Evolutionary conservation across 2,113 vertebrate genomes (phyloP).

Genomic region (Gulo gulo): DNA sequence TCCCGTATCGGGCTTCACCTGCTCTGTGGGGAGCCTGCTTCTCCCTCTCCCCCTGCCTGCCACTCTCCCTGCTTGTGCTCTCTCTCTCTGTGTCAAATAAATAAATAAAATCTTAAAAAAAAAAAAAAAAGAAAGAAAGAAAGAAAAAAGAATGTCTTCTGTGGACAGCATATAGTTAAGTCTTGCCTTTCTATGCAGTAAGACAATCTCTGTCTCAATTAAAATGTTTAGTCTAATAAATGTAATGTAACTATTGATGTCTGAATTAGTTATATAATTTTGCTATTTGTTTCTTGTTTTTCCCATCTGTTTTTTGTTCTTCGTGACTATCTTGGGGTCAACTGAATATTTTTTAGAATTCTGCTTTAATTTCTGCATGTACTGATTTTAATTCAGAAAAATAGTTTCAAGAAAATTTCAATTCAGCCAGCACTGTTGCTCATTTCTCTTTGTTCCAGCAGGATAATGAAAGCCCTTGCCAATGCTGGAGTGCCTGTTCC

Average conservation of each 20-base stretch:
- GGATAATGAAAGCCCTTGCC: slow-evolving; percentile 86
- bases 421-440: not conserved
- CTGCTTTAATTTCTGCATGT: not conserved
- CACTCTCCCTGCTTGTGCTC: too few species aligned
- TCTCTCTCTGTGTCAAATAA: too few species aligned
- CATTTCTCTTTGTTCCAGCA: slow-evolving; percentile 65
- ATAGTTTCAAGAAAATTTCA: slow-evolving; percentile 17
- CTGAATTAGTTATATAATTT: not conserved
- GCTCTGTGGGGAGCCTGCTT: too few species aligned
- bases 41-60: too few species aligned
- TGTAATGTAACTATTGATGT: not conserved
- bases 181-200: not conserved
- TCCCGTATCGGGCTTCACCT: too few species aligned
- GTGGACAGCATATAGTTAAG: not conserved
- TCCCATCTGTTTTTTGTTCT: not conserved
- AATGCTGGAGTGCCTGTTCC: slow-evolving; percentile 85
- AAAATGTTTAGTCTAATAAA: not conserved
- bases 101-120: too few species aligned
- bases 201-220: not conserved
- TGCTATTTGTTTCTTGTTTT: not conserved
- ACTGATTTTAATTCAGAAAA: slow-evolving; percentile 46
- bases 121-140: too few species aligned
- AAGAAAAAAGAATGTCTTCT: not conserved
- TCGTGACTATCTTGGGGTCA: not conserved
- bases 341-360: not conserved